Evolutionary conservation across 2,888 invertebrate species (phyloP), one percentile per base, ranked within the genome.

Genomic region (Hermaeophaga mercurialis): DNA sequence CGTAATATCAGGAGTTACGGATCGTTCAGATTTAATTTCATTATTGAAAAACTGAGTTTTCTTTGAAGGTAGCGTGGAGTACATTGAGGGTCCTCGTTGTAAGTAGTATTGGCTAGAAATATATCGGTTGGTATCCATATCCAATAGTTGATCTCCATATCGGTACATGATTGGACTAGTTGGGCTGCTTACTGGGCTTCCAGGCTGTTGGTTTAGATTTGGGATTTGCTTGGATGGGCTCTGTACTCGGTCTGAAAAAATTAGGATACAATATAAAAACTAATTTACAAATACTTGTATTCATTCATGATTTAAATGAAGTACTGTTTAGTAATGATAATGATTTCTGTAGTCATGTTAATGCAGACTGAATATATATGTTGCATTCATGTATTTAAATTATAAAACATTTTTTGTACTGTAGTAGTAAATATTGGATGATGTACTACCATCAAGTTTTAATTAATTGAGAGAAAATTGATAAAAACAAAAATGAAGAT

Each of bases 1-100:
- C 24, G 80, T 81, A 45, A 82, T 82, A 54, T 82, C 82, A 1
- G 82, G 82, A 1, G 81, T 82, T 31, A 81, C 78, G 33, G 80
- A 80, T 38, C 76, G 65, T 46, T 81, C 77, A 5, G 78, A 77
- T 18, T 75, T 75, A 44, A 75, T 73, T n/a, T 73, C 70, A 17
- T 68, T 63, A 14, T 67, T 61, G 19, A 80, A 78, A 57, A 73
- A 75, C 38, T 78, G 79, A 1, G 78, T 67, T 61, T 79, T 79
- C 54, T 80, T 76, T 24, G 74, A 71, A 1, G 82, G 82, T 31
- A 82, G 64, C 1, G 82, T 82, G 43, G 74, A 74, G 59, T 77
- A 78, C 53, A 57, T 56, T 3, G 68, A 58, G 41, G 62, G 61
- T 39, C 68, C 70, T 28, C 67, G 59, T 55, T 66, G 68, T 49